Evolutionary conservation across 2,888 invertebrate species (phyloP).

Genomic region (Epistrophella euchroma): DNA sequence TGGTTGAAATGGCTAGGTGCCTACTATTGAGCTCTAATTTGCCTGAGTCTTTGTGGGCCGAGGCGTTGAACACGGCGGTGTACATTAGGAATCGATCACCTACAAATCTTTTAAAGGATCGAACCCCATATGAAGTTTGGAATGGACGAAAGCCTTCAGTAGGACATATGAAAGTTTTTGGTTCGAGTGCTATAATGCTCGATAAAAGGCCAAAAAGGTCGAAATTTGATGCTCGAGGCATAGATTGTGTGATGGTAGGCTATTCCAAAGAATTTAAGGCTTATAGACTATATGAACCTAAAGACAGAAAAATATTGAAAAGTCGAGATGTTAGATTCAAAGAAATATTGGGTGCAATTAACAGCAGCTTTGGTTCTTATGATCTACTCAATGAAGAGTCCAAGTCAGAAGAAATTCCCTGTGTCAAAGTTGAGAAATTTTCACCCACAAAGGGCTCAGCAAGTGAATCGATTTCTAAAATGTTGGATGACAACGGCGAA

Average conservation of each 20-base stretch:
- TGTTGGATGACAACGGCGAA: too few species aligned
- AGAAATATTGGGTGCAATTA: neutral
- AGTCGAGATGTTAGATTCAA: neutral
- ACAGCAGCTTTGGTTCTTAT: neutral
- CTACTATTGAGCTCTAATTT: neutral
- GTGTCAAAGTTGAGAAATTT: too few species aligned
- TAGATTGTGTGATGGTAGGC: too few species aligned
- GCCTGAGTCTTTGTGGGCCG: neutral
- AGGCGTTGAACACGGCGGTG: constrained; percentile 43
- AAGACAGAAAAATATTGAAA: neutral
- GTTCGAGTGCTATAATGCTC: neutral
- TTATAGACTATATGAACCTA: neutral
- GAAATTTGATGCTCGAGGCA: neutral
- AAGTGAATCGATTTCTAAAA: too few species aligned
- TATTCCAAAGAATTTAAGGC: neutral
- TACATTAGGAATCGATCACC: constrained; percentile 43
- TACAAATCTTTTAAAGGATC: neutral
- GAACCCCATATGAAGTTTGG: neutral
- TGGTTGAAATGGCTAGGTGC: neutral
- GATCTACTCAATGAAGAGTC: too few species aligned
- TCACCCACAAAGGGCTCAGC: too few species aligned
- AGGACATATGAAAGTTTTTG: neutral
- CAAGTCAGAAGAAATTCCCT: too few species aligned
- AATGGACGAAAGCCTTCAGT: neutral
- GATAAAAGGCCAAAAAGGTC: neutral